Percentiles rank a stretch among this genome's conserved stretches.
Conservation (phyloP, 2,888 invertebrate species). For the Trilocha varians region DNA sequence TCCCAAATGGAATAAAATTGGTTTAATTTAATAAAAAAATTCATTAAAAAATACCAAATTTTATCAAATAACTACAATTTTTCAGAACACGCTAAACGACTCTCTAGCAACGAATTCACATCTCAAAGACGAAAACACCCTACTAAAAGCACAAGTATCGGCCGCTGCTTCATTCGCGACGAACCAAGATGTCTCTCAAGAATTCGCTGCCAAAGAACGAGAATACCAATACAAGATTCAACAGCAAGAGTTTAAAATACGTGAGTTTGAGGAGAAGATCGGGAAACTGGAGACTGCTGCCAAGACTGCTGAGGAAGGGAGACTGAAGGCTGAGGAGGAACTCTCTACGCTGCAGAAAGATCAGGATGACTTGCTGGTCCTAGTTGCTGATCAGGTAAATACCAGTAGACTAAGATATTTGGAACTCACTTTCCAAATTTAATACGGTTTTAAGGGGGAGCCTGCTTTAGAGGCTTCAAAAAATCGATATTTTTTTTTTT, state of each 20-base stretch:
- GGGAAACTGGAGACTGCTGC: constrained; percentile 23
- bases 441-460: no score
- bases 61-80: not conserved
- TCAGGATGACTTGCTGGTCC: constrained; percentile 92
- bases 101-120: constrained; percentile 80
- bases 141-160: constrained; percentile 82
- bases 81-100: constrained; percentile 73
- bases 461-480: no score
- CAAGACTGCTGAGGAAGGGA: constrained; percentile 22
- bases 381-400: constrained; percentile 89
- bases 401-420: no score
- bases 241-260: constrained; percentile 21
- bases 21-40: no score
- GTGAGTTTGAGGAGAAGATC: constrained; percentile 28
- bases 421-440: no score
- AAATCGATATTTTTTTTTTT: no score
- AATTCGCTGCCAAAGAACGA: constrained; percentile 9
- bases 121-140: constrained; percentile 88
- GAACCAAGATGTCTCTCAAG: constrained; percentile 2
- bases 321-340: constrained; percentile 44
- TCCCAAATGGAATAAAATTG: no score
- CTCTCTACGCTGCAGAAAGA: constrained; percentile 83
- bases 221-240: constrained; percentile 10
- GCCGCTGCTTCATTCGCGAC: constrained; percentile 31
- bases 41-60: not conserved